Base-by-base conservation (phyloP, 2,888 invertebrate species). In the Polyommatus icarus region DNA sequence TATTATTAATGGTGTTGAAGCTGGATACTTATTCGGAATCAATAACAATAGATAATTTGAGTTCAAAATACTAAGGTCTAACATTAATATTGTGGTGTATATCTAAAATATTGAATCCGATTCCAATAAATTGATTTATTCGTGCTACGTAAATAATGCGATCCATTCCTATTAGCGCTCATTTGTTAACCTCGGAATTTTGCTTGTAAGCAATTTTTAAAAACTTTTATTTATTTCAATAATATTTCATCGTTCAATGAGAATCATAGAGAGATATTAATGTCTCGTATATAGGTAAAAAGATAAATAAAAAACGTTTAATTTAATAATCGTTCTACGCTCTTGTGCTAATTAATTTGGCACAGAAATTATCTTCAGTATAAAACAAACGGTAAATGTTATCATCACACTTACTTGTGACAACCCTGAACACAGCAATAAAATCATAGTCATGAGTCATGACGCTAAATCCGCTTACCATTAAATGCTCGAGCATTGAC, bases 361-460 rank as follows among this genome's bases (percentile, higher is more conserved):
- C 18, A 54, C 5, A 54, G 18, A 54, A 46, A 46, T 10, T 18
- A 54, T 18, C 18, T 54, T 18, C 54, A 54, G 18, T 54, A 15
- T 5, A 15, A 54, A 54, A 54, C 54, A 54, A 54, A 18, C 12
- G 18, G 54, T 61, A 24, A 61, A 61, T 20, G 8, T 12, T 40
- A 72, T 40, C 3, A 3, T n/a, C 8, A 54, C 15, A 75, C 12
- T 6, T 54, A 54, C 50, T 24, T 50, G 79, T 76, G 80, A 78
- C 83, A 83, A 76, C 83, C 83, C 81, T 83, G 79, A 71, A 76
- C 78, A 40, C 82, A 84, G 83, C 85, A 86, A 87, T 87, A 87
- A 89, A 87, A 88, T 88, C 88, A 89, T 90, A 90, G 87, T 88
- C 85, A 88, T 86, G 80, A 90, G 87, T 88, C 85, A 88, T 86